phyloP scores from a whole-genome alignment of 2,113 vertebrate species.

The Lycaon pictus region DNA sequence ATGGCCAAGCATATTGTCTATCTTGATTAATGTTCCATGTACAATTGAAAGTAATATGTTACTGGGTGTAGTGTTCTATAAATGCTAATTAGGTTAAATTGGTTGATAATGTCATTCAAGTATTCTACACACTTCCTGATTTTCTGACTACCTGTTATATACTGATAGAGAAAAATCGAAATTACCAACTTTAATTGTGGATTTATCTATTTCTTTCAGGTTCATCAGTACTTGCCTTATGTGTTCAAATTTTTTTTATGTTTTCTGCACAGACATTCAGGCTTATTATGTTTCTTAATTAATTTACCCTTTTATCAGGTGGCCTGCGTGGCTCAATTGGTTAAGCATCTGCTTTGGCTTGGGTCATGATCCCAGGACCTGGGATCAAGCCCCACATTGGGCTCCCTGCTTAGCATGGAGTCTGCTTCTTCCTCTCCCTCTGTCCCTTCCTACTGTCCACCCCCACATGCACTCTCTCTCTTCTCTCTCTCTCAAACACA shows the following conservation, averaged over 20 bases:
- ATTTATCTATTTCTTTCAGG: not conserved
- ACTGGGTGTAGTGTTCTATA: not conserved
- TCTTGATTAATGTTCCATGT: constrained; percentile 10
- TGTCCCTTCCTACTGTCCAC: no score
- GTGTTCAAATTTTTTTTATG: not conserved
- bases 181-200: not conserved
- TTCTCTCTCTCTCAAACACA: no score
- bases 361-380: no score
- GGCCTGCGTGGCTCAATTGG: no score
- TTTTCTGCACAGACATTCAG: not conserved
- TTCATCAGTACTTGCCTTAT: not conserved
- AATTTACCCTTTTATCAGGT: not conserved
- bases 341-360: no score
- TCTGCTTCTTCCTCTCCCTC: no score
- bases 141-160: not conserved
- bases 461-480: no score
- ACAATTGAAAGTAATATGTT: not conserved
- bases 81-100: constrained; percentile 48
- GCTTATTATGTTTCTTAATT: not conserved
- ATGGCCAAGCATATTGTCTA: not conserved
- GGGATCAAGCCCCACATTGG: no score
- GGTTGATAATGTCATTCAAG: not conserved
- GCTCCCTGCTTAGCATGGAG: no score
- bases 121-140: not conserved
- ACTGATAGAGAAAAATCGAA: not conserved